phyloP scores from a whole-genome alignment of 2,113 vertebrate species.

The Shinisaurus crocodilurus region DNA sequence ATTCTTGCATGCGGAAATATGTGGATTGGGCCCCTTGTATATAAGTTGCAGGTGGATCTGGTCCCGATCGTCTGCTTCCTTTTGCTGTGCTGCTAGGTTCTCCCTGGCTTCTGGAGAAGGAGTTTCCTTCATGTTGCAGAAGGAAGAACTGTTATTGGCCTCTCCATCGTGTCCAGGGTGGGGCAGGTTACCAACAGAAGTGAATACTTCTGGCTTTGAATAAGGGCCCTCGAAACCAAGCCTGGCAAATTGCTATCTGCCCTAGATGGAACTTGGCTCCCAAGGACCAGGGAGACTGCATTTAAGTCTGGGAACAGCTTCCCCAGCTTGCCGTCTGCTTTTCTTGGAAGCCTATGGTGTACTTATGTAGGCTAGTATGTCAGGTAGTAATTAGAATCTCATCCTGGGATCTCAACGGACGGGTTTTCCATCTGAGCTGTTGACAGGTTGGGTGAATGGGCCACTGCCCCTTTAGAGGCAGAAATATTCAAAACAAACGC shows the following conservation, averaged over 20 bases:
- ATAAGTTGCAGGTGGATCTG: background rate
- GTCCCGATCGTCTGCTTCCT: background rate
- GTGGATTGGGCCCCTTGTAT: background rate
- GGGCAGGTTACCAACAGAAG: background rate
- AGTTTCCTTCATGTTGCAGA: too few relatives aligned
- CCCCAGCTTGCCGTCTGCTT: constrained; percentile 41
- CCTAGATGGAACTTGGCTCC: background rate
- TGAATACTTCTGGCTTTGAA: background rate
- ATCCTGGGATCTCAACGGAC: constrained; percentile 30
- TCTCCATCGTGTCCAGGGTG: background rate
- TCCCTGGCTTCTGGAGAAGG: background rate
- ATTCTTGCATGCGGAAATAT: background rate
- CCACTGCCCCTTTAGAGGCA: background rate
- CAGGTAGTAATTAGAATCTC: constrained; percentile 65
- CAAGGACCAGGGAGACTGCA: constrained; percentile 18
- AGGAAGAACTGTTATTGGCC: background rate
- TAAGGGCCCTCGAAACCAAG: background rate
- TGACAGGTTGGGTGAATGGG: constrained; percentile 45
- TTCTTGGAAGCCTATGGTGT: constrained; percentile 50
- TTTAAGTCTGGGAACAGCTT: constrained; percentile 41
- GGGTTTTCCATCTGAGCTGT: constrained; percentile 48
- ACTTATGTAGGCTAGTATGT: constrained; percentile 54
- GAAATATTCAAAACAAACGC: background rate
- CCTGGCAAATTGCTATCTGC: constrained; percentile 41
- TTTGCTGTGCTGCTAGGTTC: background rate